phyloP scores from a whole-genome alignment of 2,797 vertebrate genomes.

The Agapornis canus region DNA sequence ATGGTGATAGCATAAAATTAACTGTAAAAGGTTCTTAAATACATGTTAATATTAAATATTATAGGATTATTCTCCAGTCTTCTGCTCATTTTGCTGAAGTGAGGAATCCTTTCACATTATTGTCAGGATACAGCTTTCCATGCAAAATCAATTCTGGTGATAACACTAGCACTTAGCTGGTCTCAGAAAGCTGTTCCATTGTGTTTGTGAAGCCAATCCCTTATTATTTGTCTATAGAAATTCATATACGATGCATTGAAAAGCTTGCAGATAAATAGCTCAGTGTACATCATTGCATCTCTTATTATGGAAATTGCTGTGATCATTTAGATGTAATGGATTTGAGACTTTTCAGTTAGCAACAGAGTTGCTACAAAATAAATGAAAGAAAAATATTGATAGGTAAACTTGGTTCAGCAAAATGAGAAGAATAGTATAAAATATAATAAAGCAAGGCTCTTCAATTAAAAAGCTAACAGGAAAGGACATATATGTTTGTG shows the following conservation, averaged over 20 bases:
- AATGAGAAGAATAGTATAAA: background rate
- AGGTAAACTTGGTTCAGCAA: background rate
- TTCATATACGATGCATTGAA: background rate
- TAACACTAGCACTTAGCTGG: background rate
- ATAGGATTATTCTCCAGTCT: background rate
- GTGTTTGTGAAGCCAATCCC: constrained; percentile 22
- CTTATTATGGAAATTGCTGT: constrained; percentile 26
- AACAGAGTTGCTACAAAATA: background rate
- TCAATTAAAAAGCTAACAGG: background rate
- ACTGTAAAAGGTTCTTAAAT: background rate
- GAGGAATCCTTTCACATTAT: background rate
- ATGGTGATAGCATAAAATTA: background rate
- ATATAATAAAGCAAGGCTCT: background rate
- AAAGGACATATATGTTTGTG: background rate
- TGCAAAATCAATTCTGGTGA: constrained; percentile 41
- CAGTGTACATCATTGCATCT: background rate
- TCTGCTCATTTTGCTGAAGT: background rate
- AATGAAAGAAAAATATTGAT: constrained; percentile 14
- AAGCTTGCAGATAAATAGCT: constrained; percentile 38
- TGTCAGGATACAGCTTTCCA: constrained; percentile 10
- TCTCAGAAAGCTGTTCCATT: constrained; percentile 25
- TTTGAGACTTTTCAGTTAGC: background rate
- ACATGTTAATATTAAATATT: background rate
- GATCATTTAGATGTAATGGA: constrained; percentile 5
- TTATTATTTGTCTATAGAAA: constrained; percentile 9